These are phyloP conservation scores for Sylvilagus floridanus DNA, from an alignment of 2,797 vertebrate genomes.

Conservation along the genomic window DNA sequence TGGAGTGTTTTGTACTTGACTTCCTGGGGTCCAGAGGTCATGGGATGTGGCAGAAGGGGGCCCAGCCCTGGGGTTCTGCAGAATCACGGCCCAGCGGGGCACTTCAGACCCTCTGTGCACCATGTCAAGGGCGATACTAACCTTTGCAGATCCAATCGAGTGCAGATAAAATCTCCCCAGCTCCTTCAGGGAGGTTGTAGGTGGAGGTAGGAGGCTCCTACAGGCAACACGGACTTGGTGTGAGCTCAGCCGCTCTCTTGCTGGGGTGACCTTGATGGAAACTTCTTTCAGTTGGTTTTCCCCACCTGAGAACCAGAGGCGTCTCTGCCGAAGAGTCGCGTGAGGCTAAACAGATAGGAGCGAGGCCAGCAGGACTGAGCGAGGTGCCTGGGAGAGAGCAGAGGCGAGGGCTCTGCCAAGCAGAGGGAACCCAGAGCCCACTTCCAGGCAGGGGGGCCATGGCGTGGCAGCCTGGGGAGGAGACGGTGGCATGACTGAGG, in stretches of 20 bases:
- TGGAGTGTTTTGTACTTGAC: neutral
- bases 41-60: neutral
- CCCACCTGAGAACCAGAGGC: neutral
- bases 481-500: neutral
- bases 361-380: rapidly evolving
- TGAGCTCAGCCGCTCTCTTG: neutral
- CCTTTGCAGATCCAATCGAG: neutral
- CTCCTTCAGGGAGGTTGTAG: neutral
- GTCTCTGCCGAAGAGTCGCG: rapidly evolving
- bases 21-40: neutral
- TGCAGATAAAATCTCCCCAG: rapidly evolving
- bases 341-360: rapidly evolving
- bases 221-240: neutral
- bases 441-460: no score
- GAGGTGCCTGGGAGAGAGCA: rapidly evolving
- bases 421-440: neutral
- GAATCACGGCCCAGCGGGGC: neutral
- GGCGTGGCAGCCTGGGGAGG: no score
- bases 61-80: neutral
- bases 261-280: neutral
- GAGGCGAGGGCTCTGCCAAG: rapidly evolving
- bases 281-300: neutral
- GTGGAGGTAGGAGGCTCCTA: rapidly evolving
- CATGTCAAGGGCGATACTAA: neutral
- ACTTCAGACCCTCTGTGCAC: neutral